Conservation (phyloP, 2,888 invertebrate genomes). For the Chaetogeoica ovagalla region DNA sequence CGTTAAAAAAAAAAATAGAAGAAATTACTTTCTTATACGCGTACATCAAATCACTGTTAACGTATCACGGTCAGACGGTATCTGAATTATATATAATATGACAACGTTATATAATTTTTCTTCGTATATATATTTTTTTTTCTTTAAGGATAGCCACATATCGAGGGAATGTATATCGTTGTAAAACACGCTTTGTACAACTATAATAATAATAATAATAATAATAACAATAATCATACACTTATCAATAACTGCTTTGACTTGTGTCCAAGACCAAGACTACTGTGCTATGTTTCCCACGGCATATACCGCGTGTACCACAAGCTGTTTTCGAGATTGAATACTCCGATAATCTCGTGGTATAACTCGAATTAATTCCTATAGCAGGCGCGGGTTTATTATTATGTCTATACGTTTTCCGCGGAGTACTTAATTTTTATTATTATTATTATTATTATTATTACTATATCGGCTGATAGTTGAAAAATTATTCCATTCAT, state of each 20-base stretch:
- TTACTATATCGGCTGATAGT: not conserved
- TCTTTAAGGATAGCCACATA: not conserved
- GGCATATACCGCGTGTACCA: constrained; percentile 46
- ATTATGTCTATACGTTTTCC: not conserved
- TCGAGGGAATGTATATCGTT: not conserved
- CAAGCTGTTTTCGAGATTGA: constrained; percentile 48
- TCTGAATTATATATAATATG: not conserved
- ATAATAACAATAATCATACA: not conserved
- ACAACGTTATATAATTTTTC: no score
- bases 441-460: not conserved
- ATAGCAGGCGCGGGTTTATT: constrained; percentile 21
- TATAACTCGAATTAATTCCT: constrained; percentile 21
- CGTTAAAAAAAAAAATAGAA: not conserved
- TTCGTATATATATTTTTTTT: not conserved
- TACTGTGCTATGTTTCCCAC: constrained; percentile 51
- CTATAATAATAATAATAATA: constrained; percentile 18
- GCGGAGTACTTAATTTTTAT: not conserved
- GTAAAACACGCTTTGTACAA: constrained; percentile 43
- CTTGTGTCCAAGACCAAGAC: constrained; percentile 35
- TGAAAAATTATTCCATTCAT: not conserved
- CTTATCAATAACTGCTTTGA: constrained; percentile 43
- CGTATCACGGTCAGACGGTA: no score
- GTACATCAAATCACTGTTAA: not conserved
- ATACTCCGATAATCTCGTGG: constrained; percentile 38
- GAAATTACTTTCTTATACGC: not conserved